Evolutionary conservation across 2,888 invertebrate species (phyloP).

Genomic region (Bombylius major): DNA sequence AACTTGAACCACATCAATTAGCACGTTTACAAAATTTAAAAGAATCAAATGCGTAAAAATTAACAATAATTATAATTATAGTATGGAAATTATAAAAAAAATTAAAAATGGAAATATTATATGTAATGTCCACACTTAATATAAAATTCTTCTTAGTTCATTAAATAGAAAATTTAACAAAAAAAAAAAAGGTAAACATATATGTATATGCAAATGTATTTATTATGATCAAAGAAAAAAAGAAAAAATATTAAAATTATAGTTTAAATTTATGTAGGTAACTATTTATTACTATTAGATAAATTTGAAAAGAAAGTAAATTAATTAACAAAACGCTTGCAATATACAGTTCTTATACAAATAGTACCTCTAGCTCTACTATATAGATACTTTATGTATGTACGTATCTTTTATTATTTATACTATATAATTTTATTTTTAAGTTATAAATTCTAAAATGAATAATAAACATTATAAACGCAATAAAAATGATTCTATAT

Average conservation of each 20-base stretch:
- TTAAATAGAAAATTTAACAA: background rate
- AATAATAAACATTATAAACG: no score
- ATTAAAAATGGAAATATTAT: no score
- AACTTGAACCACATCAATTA: conserved; percentile 76
- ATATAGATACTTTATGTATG: background rate
- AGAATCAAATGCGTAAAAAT: conserved; percentile 72
- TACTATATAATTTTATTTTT: no score
- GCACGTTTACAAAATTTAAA: conserved; percentile 78
- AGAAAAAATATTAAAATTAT: background rate
- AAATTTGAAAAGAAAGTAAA: background rate
- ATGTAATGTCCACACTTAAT: no score
- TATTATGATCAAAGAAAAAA: no score
- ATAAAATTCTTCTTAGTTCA: no score
- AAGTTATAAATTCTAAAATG: no score
- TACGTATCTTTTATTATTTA: background rate
- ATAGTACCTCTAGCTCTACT: no score
- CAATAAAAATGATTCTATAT: background rate
- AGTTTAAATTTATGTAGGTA: background rate
- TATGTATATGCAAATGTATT: background rate
- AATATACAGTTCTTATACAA: background rate
- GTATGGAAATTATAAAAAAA: no score
- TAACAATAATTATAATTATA: background rate
- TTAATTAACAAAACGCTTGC: background rate
- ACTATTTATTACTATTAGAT: background rate
- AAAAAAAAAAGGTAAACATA: background rate